Conservation (phyloP, 2,797 vertebrate genomes). For the Trichosurus vulpecula region DNA sequence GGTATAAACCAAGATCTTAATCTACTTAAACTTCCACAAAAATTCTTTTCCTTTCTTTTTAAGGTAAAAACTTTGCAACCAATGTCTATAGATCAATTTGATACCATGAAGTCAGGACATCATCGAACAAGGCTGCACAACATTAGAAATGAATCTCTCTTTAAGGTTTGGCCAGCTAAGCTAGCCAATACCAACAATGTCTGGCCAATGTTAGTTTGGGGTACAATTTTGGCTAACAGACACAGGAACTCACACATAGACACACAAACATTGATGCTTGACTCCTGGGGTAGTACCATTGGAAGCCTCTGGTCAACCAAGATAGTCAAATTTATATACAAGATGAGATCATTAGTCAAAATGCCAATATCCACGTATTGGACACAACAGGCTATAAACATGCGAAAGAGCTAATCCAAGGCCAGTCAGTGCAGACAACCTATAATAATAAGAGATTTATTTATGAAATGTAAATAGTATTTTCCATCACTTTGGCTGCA, state of each 20-base stretch:
- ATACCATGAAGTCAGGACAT: background rate
- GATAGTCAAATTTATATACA: constrained; percentile 33
- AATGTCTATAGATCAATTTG: background rate
- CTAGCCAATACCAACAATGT: background rate
- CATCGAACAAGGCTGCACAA: background rate
- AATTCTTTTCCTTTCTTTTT: background rate
- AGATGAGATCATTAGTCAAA: constrained; percentile 41
- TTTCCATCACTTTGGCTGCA: constrained; percentile 37
- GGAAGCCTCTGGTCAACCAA: constrained; percentile 43
- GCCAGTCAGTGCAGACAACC: constrained; percentile 8
- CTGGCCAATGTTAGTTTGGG: background rate
- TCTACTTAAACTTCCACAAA: background rate
- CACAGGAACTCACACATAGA: constrained; percentile 17
- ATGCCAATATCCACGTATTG: constrained; percentile 48
- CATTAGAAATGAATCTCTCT: background rate
- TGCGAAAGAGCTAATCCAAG: constrained; percentile 31
- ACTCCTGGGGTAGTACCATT: background rate
- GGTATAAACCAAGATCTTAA: background rate
- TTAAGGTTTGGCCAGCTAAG: background rate
- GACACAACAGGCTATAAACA: background rate
- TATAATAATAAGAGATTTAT: constrained; percentile 38
- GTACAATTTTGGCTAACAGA: background rate
- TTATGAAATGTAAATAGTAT: constrained; percentile 46
- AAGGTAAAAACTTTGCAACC: constrained; percentile 10
- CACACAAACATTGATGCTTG: background rate